Base-by-base conservation (phyloP, 2,113 vertebrate genomes). In the Aspiorhynchus laticeps region DNA sequence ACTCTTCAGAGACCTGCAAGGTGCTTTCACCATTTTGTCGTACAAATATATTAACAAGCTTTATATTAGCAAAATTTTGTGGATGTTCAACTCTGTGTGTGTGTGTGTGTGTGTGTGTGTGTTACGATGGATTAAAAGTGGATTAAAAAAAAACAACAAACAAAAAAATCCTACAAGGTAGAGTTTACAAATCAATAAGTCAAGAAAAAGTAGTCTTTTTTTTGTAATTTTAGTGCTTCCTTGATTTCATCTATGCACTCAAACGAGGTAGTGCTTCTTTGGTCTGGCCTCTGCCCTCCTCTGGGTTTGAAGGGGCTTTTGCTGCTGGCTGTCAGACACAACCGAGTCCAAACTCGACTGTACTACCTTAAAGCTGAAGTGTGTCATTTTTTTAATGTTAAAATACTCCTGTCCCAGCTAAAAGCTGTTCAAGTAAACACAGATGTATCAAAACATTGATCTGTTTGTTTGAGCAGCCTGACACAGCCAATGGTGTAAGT, bases 211-310 rank as follows among this genome's bases (percentile, higher is more conserved):
- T 85, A 51, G 83, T 75, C 61, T 91, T 93, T 93, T 94, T 93
- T 93, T 94, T 93, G 91, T 95, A 94, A 95, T 92, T 94, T 93
- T 96, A 97, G 95, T 97, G 97, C 97, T 99, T 99, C 97, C 97
- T 97, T 97, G 94, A 96, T 97, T 98, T 97, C 94, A 98, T 97
- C 98, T 99, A 98, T 99, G 98, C 98, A 99, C 97, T 94, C 96
- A 97, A 94, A 90, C 95, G 96, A 97, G 96, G 95, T 95, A 94
- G 93, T 93, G 95, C 82, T 93, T 93, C 91, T 90, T 80, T 91
- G 91, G 89, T 87, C 90, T 85, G 91, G 80, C 90, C 89, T 90
- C 73, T 76, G 24, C 80, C 90, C 82, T 73, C 75, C 69, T 90
- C 87, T 85, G 76, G 89, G 6, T 5, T 87, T 88, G 53, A 43